phyloP scores from a whole-genome alignment of 2,888 invertebrate species.

The Venustoraphidia nigricollis region DNA sequence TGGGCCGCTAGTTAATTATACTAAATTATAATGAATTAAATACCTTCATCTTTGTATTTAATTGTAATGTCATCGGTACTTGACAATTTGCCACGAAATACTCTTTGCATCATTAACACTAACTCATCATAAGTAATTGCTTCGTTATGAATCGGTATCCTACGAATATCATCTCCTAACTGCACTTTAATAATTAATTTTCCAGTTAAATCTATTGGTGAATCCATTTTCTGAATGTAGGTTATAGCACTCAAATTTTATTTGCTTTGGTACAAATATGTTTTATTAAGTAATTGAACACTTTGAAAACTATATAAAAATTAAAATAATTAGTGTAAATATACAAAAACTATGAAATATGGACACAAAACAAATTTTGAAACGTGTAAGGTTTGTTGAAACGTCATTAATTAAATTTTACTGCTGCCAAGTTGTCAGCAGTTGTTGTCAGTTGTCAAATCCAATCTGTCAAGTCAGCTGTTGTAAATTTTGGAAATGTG shows the following conservation, averaged over 20 bases:
- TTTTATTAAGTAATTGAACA: neutral
- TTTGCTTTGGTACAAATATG: neutral
- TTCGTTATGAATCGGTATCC: constrained; percentile 56
- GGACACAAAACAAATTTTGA: no score
- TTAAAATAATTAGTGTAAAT: no score
- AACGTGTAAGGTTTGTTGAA: no score
- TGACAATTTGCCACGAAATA: constrained; percentile 45
- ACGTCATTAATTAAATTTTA: no score
- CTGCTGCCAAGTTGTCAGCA: no score
- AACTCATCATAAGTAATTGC: constrained; percentile 54
- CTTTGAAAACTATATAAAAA: neutral
- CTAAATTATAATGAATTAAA: constrained; percentile 6
- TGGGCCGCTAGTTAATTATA: neutral
- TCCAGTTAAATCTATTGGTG: constrained; percentile 31
- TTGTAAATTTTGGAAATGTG: no score
- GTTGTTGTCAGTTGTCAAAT: no score
- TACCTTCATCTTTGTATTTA: constrained; percentile 59
- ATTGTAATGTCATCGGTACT: constrained; percentile 49
- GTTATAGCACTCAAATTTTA: neutral
- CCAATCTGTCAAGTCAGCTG: no score
- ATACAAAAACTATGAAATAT: no score
- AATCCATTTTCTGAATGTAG: constrained; percentile 19
- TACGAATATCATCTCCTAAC: constrained; percentile 47
- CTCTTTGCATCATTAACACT: constrained; percentile 56
- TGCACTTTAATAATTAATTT: constrained; percentile 39